phyloP scores from a whole-genome alignment of 2,888 invertebrate species.

The Megastigmus dorsalis region DNA sequence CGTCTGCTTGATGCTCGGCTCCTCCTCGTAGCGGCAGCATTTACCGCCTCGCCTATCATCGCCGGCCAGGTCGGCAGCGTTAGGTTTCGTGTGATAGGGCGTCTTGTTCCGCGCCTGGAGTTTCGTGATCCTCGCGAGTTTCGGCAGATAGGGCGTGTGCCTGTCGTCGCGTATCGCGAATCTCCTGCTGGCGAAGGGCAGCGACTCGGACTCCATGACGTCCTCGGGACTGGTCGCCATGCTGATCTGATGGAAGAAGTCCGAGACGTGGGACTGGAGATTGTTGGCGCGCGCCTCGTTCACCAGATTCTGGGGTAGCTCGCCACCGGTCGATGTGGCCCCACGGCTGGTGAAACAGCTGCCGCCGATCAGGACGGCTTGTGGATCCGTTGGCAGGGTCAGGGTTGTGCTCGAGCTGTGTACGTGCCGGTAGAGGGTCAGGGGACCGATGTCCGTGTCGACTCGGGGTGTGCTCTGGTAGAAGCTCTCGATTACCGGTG shows the following conservation, averaged over 20 bases:
- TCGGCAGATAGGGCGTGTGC: slow-evolving; percentile 59
- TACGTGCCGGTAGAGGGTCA: slow-evolving; percentile 59
- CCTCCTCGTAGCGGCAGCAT: background rate
- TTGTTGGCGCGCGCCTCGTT: slow-evolving; percentile 67
- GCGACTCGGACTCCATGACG: slow-evolving; percentile 70
- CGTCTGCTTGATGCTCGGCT: slow-evolving; percentile 58
- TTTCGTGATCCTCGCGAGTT: slow-evolving; percentile 68
- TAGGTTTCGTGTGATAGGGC: slow-evolving; percentile 67
- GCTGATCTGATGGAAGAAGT: slow-evolving; percentile 72
- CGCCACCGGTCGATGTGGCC: slow-evolving; percentile 52
- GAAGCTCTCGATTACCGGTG: slow-evolving; percentile 67
- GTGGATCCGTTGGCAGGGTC: slow-evolving; percentile 40
- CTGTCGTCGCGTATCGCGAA: background rate
- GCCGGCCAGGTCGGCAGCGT: no score
- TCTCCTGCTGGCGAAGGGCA: slow-evolving; percentile 57
- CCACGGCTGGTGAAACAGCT: slow-evolving; percentile 18
- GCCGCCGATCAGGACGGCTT: background rate
- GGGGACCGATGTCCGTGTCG: slow-evolving; percentile 70
- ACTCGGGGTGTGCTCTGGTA: slow-evolving; percentile 72
- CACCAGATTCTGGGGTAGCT: slow-evolving; percentile 68
- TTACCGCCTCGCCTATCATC: background rate
- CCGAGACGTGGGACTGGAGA: slow-evolving; percentile 71
- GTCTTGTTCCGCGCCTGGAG: slow-evolving; percentile 67
- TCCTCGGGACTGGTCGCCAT: slow-evolving; percentile 72
- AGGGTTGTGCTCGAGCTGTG: background rate